These are phyloP conservation scores for Lasioglossum lativentre DNA, from an alignment of 2,888 invertebrate species.

Conservation along the genomic window DNA sequence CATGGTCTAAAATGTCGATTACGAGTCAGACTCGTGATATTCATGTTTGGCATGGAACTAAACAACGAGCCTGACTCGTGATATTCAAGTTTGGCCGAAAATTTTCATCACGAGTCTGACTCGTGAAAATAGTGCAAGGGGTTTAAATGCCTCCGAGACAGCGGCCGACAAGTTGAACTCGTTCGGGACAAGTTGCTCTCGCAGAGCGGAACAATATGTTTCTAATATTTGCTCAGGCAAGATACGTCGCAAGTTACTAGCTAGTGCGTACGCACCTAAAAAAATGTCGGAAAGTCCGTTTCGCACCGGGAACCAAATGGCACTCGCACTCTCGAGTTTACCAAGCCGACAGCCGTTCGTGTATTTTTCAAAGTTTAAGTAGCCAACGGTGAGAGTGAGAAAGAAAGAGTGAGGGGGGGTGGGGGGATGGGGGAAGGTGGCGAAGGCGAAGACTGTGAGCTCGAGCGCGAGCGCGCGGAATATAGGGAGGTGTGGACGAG, in stretches of 20 bases:
- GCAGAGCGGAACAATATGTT: not conserved
- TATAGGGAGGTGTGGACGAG: constrained; percentile 82
- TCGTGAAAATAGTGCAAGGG: too few relatives aligned
- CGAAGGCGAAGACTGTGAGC: not conserved
- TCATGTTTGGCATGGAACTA: too few relatives aligned
- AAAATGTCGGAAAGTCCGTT: not conserved
- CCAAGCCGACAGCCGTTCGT: constrained; percentile 30
- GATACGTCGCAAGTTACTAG: not conserved
- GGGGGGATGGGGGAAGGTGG: not conserved
- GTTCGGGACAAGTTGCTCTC: not conserved
- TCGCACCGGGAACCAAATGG: not conserved
- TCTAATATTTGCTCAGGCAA: not conserved
- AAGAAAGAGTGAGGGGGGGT: not conserved
- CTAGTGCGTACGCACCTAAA: not conserved
- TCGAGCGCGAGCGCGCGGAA: not conserved
- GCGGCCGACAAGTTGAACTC: not conserved
- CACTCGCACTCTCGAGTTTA: not conserved
- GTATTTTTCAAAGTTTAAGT: constrained; percentile 69
- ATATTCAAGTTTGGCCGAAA: too few relatives aligned
- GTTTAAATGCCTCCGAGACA: not conserved
- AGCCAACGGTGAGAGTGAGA: constrained; percentile 15
- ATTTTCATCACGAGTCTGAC: too few relatives aligned
- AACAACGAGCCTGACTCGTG: too few relatives aligned
- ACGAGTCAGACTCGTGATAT: too few relatives aligned
- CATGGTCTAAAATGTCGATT: too few relatives aligned